Conservation (phyloP, 2,113 vertebrate genomes). For the Blennius ocellaris region DNA sequence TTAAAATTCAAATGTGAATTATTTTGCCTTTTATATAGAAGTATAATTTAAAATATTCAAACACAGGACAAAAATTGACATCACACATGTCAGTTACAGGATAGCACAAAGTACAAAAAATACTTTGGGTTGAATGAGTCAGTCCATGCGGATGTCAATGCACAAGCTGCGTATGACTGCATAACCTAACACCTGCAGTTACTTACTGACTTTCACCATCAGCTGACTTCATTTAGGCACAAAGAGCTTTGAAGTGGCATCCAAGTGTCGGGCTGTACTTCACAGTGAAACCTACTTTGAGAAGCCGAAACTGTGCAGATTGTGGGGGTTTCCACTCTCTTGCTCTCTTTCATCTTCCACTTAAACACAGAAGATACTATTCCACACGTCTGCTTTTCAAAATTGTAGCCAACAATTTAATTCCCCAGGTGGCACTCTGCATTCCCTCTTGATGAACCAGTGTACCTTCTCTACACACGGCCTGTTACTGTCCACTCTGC, state of each 20-base stretch:
- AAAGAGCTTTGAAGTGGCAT: constrained; percentile 14
- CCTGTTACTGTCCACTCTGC: neutral
- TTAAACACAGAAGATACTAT: neutral
- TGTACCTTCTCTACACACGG: neutral
- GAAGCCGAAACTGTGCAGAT: constrained; percentile 4
- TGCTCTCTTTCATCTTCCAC: neutral
- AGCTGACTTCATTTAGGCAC: constrained; percentile 18
- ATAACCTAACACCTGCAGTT: constrained; percentile 3
- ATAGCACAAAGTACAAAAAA: constrained; percentile 63
- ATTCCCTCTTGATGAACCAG: neutral
- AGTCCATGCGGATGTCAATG: constrained; percentile 43
- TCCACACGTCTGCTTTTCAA: constrained; percentile 12
- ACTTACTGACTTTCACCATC: neutral
- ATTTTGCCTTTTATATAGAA: constrained; percentile 41
- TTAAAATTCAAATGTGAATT: constrained; percentile 61
- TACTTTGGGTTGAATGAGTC: constrained; percentile 36
- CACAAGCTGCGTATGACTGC: constrained; percentile 3
- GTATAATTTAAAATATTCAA: constrained; percentile 46
- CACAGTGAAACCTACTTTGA: constrained; percentile 25
- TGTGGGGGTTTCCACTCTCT: constrained; percentile 8
- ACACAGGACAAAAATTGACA: constrained; percentile 48
- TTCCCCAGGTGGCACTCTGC: neutral
- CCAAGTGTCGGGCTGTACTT: constrained; percentile 25
- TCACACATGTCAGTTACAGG: constrained; percentile 62
- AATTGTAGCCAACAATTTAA: neutral